Evolutionary conservation across 2,113 vertebrate species (phyloP), one percentile per base, ranked within the genome.

Genomic region (Pardalotus punctatus): DNA sequence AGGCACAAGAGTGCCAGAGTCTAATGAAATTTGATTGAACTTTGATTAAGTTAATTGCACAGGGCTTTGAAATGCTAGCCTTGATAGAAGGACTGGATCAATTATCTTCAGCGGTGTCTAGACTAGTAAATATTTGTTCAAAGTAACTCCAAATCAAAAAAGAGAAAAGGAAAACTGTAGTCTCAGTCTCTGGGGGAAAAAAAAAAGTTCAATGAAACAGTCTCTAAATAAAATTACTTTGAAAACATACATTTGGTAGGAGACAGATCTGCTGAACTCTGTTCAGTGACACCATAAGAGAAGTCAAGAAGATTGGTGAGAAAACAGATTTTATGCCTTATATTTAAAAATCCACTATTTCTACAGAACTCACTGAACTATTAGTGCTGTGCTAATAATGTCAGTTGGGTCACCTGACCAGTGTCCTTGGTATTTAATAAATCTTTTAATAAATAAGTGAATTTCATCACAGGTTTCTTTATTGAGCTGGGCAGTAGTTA

Each of bases 11-110:
- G 14, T 70, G 28, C 28, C 60, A 50, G 81, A 73, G 47, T 47
- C 38, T 86, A 91, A 96, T 78, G 47, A 91, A 92, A 81, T 91
- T 91, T 94, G 64, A 65, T 48, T 88, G 64, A 91, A 88, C 50
- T 88, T 86, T 88, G 66, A 92, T 92, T 83, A 88, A 80, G 35
- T 78, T 94, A 88, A 92, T 86, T 96, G 42, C 65, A 84, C 9
- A 66, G 16, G 38, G 38, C 47, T 93, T 92, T 91, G 35, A 89
- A 86, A 93, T 78, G 3, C 29, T 94, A 84, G 29, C n/a, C 31
- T 88, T 0, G 2, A 62, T 91, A 84, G 67, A 86, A 70, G 5
- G 31, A 72, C 42, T 86, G 67, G 22, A 78, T 91, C 54, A 90
- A 23, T 77, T 92, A 56, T 86, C 67, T 92, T 88, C 67, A 57